phyloP scores from a whole-genome alignment of 1,140 invertebrate species.

The Papilio polytes region DNA sequence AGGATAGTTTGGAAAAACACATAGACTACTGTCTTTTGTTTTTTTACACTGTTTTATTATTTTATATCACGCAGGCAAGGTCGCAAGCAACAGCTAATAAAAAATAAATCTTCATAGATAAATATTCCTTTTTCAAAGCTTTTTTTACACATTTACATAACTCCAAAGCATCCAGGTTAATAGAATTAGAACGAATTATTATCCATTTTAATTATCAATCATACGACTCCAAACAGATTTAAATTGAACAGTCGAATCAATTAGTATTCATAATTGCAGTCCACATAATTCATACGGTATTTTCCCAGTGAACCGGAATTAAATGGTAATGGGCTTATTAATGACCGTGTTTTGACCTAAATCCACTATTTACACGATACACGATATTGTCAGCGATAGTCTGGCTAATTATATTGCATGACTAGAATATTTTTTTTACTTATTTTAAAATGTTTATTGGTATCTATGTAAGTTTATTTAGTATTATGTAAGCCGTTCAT shows the following conservation, averaged over 20 bases:
- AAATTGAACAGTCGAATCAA: slow-evolving; percentile 3
- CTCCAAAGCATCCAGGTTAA: not conserved
- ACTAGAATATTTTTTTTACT: too few species aligned
- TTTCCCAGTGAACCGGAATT: slow-evolving; percentile 3
- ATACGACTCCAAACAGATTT: not conserved
- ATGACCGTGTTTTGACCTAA: slow-evolving; percentile 9
- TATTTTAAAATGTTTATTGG: too few species aligned
- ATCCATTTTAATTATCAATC: not conserved
- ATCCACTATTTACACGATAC: not conserved
- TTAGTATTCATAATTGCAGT: slow-evolving; percentile 19
- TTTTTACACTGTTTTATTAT: too few species aligned
- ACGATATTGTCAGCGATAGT: not conserved
- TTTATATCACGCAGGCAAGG: too few species aligned
- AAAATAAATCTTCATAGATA: not conserved
- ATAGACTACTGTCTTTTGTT: too few species aligned
- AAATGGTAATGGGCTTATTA: not conserved
- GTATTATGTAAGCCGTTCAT: too few species aligned
- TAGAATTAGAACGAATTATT: not conserved
- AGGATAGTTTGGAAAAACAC: too few species aligned
- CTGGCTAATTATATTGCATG: not conserved
- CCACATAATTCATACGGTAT: slow-evolving; percentile 8
- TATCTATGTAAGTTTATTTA: too few species aligned
- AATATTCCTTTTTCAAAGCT: not conserved
- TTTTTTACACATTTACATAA: not conserved
- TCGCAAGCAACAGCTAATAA: too few species aligned